phyloP scores from a whole-genome alignment of 2,113 vertebrate genomes.

The Leptodactylus fuscus region DNA sequence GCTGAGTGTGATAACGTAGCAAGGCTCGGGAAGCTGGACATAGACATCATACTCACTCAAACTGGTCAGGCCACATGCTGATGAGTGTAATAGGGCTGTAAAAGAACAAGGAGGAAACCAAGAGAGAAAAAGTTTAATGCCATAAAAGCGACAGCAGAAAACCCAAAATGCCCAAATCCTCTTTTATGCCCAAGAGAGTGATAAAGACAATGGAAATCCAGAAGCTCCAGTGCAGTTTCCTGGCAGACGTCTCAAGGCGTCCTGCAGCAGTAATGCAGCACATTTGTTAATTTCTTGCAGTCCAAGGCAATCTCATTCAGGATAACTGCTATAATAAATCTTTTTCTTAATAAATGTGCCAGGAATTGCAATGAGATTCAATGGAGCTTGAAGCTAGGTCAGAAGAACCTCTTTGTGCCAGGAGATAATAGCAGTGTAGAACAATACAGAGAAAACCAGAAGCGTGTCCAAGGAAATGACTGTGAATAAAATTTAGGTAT shows the following conservation, averaged over 20 bases:
- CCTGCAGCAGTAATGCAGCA: constrained; percentile 11
- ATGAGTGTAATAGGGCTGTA: constrained; percentile 97
- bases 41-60: constrained; percentile 91
- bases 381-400: constrained; percentile 49
- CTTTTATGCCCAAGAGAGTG: constrained; percentile 12
- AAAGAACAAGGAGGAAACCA: constrained; percentile 70
- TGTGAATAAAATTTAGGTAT: background rate
- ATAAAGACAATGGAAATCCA: constrained; percentile 51
- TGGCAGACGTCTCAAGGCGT: constrained; percentile 1
- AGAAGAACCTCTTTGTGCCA: constrained; percentile 24
- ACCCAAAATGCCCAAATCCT: constrained; percentile 50
- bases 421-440: constrained; percentile 32
- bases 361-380: constrained; percentile 45
- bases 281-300: background rate
- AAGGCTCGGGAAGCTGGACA: background rate
- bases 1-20: background rate
- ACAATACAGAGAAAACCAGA: constrained; percentile 34
- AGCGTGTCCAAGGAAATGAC: constrained; percentile 12
- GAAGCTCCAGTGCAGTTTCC: constrained; percentile 34
- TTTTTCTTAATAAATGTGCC: constrained; percentile 29
- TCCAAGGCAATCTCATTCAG: background rate
- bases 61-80: constrained; percentile 99
- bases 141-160: constrained; percentile 62
- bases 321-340: constrained; percentile 14
- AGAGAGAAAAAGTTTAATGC: constrained; percentile 70